Evolutionary conservation across 2,888 invertebrate genomes (phyloP), one percentile per base, ranked within the genome.

Genomic region (Agriopis marginaria): DNA sequence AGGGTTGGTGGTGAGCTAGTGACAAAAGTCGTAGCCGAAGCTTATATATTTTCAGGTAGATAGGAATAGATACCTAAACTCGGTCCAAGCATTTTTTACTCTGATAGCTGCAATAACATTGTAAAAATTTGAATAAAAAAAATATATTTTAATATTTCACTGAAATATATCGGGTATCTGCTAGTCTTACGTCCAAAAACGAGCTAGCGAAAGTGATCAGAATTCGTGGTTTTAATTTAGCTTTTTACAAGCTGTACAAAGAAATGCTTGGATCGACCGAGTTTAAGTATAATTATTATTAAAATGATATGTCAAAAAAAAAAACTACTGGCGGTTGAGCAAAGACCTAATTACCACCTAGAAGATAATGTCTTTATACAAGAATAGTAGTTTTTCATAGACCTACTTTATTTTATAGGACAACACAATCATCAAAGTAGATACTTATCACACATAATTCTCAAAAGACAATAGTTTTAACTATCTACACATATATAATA

Each of bases 341-440:
- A 56, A 14, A 56, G 42, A 42, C 14, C 14, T 42, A 42, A 42
- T 56, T 42, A 40, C 9, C 14, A 56, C 55, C 17, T 42, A 56
- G 0, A 55, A 56, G 42, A 42, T 56, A 56, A 56, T 56, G 42
- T 42, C 55, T 56, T 56, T 56, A 54, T 54, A 56, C 42, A 42
- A 49, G 50, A 40, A 50, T 50, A 61, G 44, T 49, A 42, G 55
- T 8, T n/a, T 14, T 54, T 10, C n/a, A 39, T 7, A 53, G 32
- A 40, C 5, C 55, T 56, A 42, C 55, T 56, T 17, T 50, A 17
- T 9, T 50, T 50, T 40, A 42, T 56, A 39, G 55, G 42, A 56
- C 55, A 56, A 56, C 55, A 56, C 55, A 56, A 56, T 54, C n/a
- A 54, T 42, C 12, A 39, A 54, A 54, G 7, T 54, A 54, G 17